Percentiles rank a stretch among this genome's conserved stretches.
Evolutionary conservation across 2,888 invertebrate species (phyloP).

Genomic region (Asteroscopus sphinx): DNA sequence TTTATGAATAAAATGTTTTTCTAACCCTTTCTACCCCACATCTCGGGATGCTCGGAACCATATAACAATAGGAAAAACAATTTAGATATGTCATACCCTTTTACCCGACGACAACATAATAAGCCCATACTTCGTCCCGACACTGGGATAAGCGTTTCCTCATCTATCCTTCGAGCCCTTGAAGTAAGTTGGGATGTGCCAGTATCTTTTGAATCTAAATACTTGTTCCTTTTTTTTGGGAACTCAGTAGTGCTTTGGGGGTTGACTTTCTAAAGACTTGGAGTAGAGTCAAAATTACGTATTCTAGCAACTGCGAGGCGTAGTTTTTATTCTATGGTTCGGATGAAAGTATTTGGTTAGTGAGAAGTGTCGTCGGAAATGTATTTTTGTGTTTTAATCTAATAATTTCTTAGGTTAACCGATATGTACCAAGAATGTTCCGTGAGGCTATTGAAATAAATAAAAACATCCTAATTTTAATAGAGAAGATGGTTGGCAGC

Average conservation of each 20-base stretch:
- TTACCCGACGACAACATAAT: conserved; percentile 50
- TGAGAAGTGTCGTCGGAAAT: too few relatives aligned
- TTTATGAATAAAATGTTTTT: conserved; percentile 39
- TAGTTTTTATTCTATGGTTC: too few relatives aligned
- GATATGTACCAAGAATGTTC: too few relatives aligned
- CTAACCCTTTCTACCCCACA: conserved; percentile 34
- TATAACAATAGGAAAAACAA: conserved; percentile 54
- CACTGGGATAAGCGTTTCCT: conserved; percentile 39
- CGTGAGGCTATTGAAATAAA: too few relatives aligned
- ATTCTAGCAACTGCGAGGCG: background rate
- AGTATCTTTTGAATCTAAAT: conserved; percentile 45
- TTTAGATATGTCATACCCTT: conserved; percentile 58
- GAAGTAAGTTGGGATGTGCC: conserved; percentile 17
- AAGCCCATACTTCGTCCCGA: conserved; percentile 35
- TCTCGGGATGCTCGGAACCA: conserved; percentile 40
- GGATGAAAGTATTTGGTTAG: too few relatives aligned
- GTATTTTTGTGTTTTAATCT: too few relatives aligned
- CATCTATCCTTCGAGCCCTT: conserved; percentile 21
- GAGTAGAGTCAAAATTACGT: background rate
- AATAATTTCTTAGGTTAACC: too few relatives aligned
- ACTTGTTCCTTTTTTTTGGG: conserved; percentile 2
- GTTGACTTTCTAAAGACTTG: conserved; percentile 5
- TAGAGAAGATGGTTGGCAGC: too few relatives aligned
- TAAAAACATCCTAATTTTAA: too few relatives aligned
- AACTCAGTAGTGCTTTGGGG: background rate